Conservation (phyloP, 2,113 vertebrate species). For the Clarias magur region DNA sequence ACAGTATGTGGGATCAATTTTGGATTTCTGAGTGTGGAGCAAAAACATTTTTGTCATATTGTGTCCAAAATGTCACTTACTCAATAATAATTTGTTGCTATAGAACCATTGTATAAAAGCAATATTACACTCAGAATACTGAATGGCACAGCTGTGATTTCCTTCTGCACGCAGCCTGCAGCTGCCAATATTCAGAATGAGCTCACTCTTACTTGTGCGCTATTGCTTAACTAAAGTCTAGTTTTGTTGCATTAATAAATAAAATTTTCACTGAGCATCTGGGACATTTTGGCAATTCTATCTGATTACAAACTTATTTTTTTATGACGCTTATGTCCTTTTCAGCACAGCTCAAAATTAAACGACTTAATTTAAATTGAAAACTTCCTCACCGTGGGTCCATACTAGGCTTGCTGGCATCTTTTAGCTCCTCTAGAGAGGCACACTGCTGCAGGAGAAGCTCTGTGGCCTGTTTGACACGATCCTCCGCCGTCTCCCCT, state of each 20-base stretch:
- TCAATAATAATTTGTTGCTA: no score
- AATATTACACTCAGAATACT: no score
- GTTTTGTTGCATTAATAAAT: background rate
- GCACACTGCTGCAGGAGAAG: slow-evolving; percentile 82
- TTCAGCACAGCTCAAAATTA: no score
- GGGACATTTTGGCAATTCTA: background rate
- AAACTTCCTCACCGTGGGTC: slow-evolving; percentile 81
- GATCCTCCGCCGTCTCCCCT: slow-evolving; percentile 54
- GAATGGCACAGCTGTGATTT: no score
- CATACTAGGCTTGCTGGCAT: slow-evolving; percentile 87
- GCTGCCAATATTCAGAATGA: no score
- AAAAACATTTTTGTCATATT: no score
- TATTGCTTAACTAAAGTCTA: background rate
- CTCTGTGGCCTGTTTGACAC: slow-evolving; percentile 69
- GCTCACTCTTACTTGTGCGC: background rate
- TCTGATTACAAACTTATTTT: background rate
- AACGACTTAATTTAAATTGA: background rate
- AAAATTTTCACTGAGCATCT: background rate
- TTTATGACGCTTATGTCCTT: background rate
- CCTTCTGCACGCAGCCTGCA: no score
- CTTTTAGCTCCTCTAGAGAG: slow-evolving; percentile 86
- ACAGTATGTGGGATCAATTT: no score
- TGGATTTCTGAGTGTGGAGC: no score
- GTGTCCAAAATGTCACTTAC: no score
- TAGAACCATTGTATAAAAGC: no score